Percentiles rank a stretch among this genome's conserved stretches.
Conservation (phyloP, 2,113 vertebrate genomes). For the Mesitornis unicolor region DNA sequence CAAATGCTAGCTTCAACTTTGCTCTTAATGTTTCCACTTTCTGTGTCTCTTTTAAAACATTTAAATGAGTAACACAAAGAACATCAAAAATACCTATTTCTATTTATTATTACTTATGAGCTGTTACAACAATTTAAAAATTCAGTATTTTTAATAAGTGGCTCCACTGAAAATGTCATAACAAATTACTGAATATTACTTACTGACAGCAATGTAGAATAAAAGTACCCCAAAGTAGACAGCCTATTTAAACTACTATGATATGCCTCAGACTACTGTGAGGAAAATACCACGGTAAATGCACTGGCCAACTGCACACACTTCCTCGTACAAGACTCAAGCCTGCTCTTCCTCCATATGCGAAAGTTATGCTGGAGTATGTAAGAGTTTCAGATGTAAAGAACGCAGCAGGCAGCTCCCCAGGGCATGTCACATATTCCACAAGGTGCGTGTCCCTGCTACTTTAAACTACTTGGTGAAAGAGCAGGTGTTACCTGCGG, state of each 20-base stretch:
- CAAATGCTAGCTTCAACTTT: neutral
- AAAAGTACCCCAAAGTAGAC: neutral
- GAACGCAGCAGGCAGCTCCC: neutral
- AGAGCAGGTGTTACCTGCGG: neutral
- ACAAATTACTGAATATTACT: neutral
- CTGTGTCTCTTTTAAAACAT: neutral
- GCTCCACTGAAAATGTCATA: neutral
- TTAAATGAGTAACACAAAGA: neutral
- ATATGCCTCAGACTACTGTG: neutral
- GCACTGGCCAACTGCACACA: neutral
- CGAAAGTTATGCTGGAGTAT: neutral
- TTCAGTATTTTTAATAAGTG: neutral
- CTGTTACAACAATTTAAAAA: neutral
- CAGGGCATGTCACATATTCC: neutral
- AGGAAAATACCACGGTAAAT: neutral
- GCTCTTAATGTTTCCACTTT: neutral
- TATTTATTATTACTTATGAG: neutral
- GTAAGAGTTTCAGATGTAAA: fast-evolving
- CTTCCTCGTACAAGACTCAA: neutral
- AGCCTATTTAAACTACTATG: neutral
- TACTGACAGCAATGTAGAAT: neutral
- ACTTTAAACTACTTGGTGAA: neutral
- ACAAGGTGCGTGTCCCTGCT: neutral
- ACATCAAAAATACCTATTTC: neutral
- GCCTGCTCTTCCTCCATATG: neutral